Evolutionary conservation across 64 coral and sea anemone genomes (phyloP).

Genomic region (Stylophora pistillata): DNA sequence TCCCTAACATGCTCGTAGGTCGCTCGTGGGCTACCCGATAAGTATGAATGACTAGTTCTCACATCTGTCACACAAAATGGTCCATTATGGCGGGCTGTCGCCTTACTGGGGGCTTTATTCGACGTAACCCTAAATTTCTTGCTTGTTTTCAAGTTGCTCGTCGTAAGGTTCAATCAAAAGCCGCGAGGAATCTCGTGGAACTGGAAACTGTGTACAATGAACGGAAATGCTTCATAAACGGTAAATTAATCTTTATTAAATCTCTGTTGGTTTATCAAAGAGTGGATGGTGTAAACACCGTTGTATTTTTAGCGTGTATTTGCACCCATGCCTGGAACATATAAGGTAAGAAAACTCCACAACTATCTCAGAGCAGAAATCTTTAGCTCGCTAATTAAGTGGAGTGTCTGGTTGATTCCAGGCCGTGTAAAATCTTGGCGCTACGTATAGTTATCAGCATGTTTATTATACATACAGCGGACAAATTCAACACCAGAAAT

Average conservation of each 20-base stretch:
- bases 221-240: slow-evolving; percentile 28
- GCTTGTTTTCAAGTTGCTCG: not conserved
- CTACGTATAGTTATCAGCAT: no score
- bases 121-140: not conserved
- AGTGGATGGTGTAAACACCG: not conserved
- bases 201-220: slow-evolving; percentile 17
- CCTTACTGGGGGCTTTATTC: not conserved
- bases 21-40: no score
- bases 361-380: no score
- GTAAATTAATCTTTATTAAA: not conserved
- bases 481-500: no score
- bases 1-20: not conserved
- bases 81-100: slow-evolving; percentile 1
- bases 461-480: no score
- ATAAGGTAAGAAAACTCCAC: not conserved
- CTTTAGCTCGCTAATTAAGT: no score
- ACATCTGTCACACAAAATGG: not conserved
- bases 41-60: not conserved
- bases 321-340: no score
- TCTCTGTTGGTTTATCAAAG: not conserved
- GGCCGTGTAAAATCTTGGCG: no score
- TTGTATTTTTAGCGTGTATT: not conserved
- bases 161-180: not conserved
- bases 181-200: not conserved
- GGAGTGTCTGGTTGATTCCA: no score